These are phyloP conservation scores for Epinephelus moara DNA, from an alignment of 2,113 vertebrate species.

Conservation along the genomic window DNA sequence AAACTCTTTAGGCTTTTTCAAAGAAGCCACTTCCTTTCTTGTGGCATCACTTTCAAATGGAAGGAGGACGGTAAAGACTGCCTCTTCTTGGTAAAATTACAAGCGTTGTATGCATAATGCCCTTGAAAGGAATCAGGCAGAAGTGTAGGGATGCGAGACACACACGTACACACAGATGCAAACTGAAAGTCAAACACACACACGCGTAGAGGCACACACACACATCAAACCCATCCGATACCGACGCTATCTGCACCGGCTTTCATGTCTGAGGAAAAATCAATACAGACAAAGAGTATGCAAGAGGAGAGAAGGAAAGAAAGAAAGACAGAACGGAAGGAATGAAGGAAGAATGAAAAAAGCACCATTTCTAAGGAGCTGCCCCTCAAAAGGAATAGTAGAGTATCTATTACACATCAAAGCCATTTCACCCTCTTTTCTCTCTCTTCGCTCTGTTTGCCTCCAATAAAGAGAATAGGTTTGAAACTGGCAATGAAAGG, in stretches of 20 bases:
- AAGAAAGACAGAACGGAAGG: neutral
- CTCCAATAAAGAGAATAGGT: slow-evolving; percentile 48
- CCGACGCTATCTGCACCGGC: slow-evolving; percentile 17
- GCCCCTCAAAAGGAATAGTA: slow-evolving; percentile 53
- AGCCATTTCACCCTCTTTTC: slow-evolving; percentile 32
- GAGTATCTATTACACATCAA: slow-evolving; percentile 67
- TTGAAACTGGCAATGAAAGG: slow-evolving; percentile 43
- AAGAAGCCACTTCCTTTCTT: slow-evolving; percentile 49
- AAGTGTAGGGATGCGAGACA: neutral
- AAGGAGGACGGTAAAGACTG: slow-evolving; percentile 16
- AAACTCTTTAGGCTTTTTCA: slow-evolving; percentile 36
- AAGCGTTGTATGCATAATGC: slow-evolving; percentile 26
- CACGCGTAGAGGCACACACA: neutral
- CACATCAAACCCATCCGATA: slow-evolving; percentile 34
- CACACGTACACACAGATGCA: slow-evolving; percentile 3
- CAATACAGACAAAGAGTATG: slow-evolving; percentile 64
- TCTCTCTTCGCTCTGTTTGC: slow-evolving; percentile 35
- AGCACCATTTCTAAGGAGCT: slow-evolving; percentile 17
- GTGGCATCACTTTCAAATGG: slow-evolving; percentile 47
- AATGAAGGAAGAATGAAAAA: slow-evolving; percentile 29
- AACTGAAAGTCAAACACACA: slow-evolving; percentile 28
- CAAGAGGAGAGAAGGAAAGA: slow-evolving; percentile 31
- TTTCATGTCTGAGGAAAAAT: slow-evolving; percentile 64
- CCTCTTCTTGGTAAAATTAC: slow-evolving; percentile 36
- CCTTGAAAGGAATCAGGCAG: slow-evolving; percentile 41